phyloP scores from a whole-genome alignment of 2,888 invertebrate species.

The Agonopterix heracliana region DNA sequence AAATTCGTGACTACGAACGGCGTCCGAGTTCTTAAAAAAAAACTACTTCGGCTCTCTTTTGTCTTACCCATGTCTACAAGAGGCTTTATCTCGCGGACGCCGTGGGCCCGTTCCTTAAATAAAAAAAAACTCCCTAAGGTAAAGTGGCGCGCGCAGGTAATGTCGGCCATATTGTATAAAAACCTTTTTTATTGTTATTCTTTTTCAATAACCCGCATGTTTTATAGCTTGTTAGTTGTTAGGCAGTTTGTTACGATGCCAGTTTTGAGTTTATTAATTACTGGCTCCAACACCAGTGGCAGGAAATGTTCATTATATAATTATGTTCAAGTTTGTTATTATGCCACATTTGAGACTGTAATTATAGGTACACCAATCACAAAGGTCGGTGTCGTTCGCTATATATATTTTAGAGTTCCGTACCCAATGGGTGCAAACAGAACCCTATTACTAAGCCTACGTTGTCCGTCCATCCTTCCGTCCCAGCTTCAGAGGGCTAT shows the following conservation, averaged over 20 bases:
- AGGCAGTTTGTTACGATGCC: conserved; percentile 54
- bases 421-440: too few relatives aligned
- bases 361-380: too few relatives aligned
- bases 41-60: conserved; percentile 61
- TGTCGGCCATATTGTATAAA: conserved; percentile 52
- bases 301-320: conserved; percentile 37
- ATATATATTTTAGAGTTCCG: not conserved
- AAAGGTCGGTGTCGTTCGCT: too few relatives aligned
- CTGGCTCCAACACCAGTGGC: conserved; percentile 46
- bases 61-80: conserved; percentile 70
- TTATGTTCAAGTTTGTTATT: conserved; percentile 2
- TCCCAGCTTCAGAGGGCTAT: too few relatives aligned
- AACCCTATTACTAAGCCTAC: too few relatives aligned
- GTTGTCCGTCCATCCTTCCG: too few relatives aligned
- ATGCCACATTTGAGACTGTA: too few relatives aligned
- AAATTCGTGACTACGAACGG: too few relatives aligned
- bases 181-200: conserved; percentile 49
- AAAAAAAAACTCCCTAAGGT: conserved; percentile 37
- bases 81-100: conserved; percentile 56
- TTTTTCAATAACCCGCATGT: conserved; percentile 69
- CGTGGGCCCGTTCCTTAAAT: conserved; percentile 34
- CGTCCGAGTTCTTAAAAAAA: conserved; percentile 38
- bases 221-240: conserved; percentile 69
- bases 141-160: conserved; percentile 62
- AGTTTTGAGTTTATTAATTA: conserved; percentile 51